Conservation (phyloP, 92 coral and sea anemone genomes). For the Bergia puertoricense region DNA sequence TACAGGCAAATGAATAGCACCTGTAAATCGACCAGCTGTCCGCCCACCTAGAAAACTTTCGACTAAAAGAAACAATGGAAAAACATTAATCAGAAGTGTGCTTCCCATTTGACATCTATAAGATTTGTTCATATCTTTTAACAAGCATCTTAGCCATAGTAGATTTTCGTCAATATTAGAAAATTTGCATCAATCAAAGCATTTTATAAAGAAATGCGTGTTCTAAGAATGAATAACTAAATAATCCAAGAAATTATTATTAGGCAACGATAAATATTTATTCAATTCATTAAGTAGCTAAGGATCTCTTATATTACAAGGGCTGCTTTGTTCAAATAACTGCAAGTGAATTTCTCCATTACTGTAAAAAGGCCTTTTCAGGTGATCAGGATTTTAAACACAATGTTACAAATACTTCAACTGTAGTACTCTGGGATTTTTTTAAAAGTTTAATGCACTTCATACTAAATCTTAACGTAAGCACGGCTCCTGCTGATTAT, state of each 20-base stretch:
- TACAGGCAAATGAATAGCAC: slow-evolving; percentile 32
- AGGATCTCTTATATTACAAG: no score
- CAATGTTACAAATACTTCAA: neutral
- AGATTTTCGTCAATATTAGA: no score
- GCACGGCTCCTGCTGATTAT: neutral
- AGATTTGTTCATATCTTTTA: neutral
- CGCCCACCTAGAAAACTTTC: slow-evolving; percentile 35
- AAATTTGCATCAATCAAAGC: no score
- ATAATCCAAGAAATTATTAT: no score
- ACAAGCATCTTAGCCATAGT: neutral
- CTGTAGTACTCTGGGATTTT: no score
- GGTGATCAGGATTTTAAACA: no score
- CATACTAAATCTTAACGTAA: neutral
- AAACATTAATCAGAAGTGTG: neutral
- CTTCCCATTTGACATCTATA: neutral
- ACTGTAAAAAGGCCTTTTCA: neutral
- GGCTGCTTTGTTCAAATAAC: neutral
- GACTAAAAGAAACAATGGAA: neutral
- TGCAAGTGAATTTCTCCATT: no score
- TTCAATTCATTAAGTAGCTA: no score
- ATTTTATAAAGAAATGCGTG: no score
- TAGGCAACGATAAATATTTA: no score
- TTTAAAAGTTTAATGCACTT: no score
- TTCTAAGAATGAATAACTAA: no score
- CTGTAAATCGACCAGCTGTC: slow-evolving; percentile 37